phyloP scores from a whole-genome alignment of 53 echinoderm and acorn worm genomes.

The Zoroaster sp. region DNA sequence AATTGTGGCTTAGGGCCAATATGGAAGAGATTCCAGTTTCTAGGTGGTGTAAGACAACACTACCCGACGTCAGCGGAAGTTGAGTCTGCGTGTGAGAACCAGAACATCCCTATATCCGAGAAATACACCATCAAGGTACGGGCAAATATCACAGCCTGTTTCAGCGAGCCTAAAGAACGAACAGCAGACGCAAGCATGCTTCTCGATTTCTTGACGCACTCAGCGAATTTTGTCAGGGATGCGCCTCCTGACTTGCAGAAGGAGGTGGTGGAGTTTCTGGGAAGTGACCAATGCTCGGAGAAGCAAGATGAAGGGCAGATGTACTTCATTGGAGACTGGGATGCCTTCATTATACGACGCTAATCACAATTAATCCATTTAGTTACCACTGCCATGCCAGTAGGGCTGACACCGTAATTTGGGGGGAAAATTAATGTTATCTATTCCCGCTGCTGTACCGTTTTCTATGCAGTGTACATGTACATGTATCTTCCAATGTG shows the following conservation, averaged over 20 bases:
- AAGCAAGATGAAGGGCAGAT: background rate
- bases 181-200: background rate
- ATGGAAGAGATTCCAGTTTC: background rate
- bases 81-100: background rate
- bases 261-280: background rate
- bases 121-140: background rate
- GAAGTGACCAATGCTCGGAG: background rate
- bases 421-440: no score
- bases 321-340: slow-evolving; percentile 11
- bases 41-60: background rate
- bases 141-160: background rate
- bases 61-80: background rate
- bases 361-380: no score
- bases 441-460: no score
- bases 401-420: no score
- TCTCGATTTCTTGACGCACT: slow-evolving; percentile 13
- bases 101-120: background rate
- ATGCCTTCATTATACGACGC: background rate
- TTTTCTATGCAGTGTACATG: no score
- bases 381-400: no score
- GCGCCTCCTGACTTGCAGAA: background rate
- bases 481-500: no score
- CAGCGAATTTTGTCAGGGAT: slow-evolving; percentile 12
- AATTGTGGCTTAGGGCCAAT: background rate
- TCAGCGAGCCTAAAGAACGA: background rate